These are phyloP conservation scores for Diaperis boleti DNA, from an alignment of 2,888 invertebrate species.

Conservation along the genomic window DNA sequence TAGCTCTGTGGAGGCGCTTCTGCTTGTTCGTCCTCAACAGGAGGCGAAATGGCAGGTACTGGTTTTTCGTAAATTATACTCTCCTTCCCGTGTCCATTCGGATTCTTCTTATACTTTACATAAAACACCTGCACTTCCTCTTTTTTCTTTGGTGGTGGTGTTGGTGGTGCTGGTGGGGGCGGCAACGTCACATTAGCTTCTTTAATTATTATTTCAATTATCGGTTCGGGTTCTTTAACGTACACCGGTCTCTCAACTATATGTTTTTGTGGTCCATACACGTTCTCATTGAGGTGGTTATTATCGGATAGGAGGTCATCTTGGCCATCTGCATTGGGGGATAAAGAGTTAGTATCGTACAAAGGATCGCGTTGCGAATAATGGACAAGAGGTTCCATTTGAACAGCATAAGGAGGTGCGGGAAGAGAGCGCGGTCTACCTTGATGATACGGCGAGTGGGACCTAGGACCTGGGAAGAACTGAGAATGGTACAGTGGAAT, in stretches of 20 bases:
- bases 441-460: constrained; percentile 58
- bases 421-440: constrained; percentile 65
- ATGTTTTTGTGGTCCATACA: constrained; percentile 63
- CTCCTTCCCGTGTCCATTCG: constrained; percentile 75
- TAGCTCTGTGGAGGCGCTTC: constrained; percentile 67
- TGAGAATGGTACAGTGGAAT: constrained; percentile 57
- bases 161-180: constrained; percentile 70
- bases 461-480: constrained; percentile 60
- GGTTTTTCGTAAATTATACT: constrained; percentile 85
- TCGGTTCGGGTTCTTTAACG: constrained; percentile 86
- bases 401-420: constrained; percentile 81
- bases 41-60: constrained; percentile 81
- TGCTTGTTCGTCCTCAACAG: constrained; percentile 68
- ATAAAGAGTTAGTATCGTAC: constrained; percentile 70
- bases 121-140: constrained; percentile 93
- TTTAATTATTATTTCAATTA: constrained; percentile 92
- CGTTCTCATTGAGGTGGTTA: constrained; percentile 66
- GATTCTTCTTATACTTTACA: constrained; percentile 91
- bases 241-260: constrained; percentile 64
- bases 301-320: constrained; percentile 64
- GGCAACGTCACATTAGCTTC: constrained; percentile 88
- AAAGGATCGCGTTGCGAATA: constrained; percentile 85
- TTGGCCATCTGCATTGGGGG: constrained; percentile 60
- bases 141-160: constrained; percentile 73
- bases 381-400: constrained; percentile 84